Conservation (phyloP, 2,113 vertebrate species). For the Pongo pygmaeus region DNA sequence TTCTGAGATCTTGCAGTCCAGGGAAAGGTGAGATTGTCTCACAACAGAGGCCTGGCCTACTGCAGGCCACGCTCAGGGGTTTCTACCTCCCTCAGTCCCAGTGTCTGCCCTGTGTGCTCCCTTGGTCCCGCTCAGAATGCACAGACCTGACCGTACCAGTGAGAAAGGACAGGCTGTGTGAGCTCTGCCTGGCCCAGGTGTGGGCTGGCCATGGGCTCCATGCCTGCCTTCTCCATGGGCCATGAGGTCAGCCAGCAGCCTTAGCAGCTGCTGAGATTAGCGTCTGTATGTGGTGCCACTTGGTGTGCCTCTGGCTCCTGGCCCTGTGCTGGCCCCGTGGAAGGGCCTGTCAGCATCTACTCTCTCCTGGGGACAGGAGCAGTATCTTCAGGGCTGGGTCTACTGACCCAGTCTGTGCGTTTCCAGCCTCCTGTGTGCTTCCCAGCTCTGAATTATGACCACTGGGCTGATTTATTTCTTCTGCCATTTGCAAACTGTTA, state of each 20-base stretch:
- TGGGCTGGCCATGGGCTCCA: not conserved
- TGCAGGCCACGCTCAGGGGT: not conserved
- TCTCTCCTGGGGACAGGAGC: not conserved
- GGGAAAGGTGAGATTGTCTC: not conserved
- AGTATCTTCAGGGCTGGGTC: not conserved
- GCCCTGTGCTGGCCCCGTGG: not conserved
- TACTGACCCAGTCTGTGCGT: rapidly evolving
- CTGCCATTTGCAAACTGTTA: not conserved
- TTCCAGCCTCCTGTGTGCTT: not conserved
- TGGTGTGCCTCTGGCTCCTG: not conserved
- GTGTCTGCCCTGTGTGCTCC: not conserved
- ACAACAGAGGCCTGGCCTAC: not conserved
- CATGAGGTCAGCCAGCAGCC: not conserved
- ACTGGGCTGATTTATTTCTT: not conserved
- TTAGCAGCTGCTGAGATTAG: not conserved
- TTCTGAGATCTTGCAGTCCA: not conserved
- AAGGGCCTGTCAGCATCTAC: not conserved
- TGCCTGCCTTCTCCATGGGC: not conserved
- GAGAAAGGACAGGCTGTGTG: not conserved
- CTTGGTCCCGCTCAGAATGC: not conserved
- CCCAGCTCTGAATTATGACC: not conserved
- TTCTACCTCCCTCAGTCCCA: not conserved
- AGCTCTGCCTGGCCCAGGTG: not conserved
- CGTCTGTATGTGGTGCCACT: not conserved
- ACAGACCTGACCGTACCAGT: not conserved